Percentiles rank a stretch among this genome's conserved stretches.
These are phyloP conservation scores for Crypturellus tataupa DNA, from an alignment of 2,797 vertebrate genomes.

Conservation along the genomic window DNA sequence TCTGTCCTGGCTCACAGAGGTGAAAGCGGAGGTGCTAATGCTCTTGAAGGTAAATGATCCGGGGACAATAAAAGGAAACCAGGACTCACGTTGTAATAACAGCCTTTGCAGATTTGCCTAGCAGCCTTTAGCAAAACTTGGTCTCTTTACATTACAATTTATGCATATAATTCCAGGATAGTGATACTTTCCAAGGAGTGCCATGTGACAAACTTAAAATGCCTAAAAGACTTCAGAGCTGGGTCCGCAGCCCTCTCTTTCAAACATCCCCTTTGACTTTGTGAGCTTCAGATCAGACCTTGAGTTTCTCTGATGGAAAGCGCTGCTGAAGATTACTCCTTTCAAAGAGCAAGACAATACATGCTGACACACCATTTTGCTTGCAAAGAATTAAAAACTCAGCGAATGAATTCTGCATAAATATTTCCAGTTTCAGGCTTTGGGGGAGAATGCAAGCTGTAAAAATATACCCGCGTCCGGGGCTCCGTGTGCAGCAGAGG, in stretches of 20 bases:
- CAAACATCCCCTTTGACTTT: conserved; percentile 15
- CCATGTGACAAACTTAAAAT: neutral
- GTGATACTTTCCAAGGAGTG: neutral
- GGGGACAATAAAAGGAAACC: neutral
- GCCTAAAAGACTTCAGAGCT: neutral
- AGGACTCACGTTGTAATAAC: neutral
- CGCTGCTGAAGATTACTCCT: neutral
- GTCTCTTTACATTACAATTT: neutral
- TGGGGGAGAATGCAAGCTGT: neutral
- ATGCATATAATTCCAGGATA: neutral
- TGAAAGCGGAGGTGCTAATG: neutral
- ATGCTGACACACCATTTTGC: conserved; percentile 26
- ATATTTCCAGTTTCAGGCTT: neutral
- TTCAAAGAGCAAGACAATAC: conserved; percentile 15
- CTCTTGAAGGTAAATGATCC: neutral
- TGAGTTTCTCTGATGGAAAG: neutral
- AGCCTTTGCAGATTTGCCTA: accelerated
- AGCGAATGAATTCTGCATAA: neutral
- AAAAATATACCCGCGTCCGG: neutral
- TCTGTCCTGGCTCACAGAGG: neutral
- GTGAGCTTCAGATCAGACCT: neutral
- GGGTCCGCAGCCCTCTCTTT: neutral
- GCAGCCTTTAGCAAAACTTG: neutral
- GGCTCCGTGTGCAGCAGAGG: neutral
- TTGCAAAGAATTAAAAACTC: conserved; percentile 31